These are phyloP conservation scores for Sebastes steindachneri DNA, from an alignment of 2,797 vertebrate genomes.

Conservation along the genomic window DNA sequence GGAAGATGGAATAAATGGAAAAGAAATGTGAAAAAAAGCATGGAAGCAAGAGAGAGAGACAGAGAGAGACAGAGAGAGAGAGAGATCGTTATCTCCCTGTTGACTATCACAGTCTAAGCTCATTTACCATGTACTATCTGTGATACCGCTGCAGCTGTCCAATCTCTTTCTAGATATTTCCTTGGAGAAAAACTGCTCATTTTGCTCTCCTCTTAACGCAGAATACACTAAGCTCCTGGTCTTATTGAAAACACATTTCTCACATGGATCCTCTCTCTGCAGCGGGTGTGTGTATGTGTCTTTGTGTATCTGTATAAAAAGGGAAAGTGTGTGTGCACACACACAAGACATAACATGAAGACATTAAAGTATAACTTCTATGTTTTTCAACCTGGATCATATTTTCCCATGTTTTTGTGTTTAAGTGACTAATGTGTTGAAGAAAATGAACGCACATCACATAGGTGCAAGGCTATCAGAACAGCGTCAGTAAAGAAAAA, in stretches of 20 bases:
- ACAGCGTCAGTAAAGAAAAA: no score
- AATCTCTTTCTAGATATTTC: slow-evolving; percentile 71
- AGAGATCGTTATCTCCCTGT: slow-evolving; percentile 64
- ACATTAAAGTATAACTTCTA: background rate
- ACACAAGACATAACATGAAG: background rate
- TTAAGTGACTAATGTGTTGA: background rate
- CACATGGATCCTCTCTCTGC: slow-evolving; percentile 28
- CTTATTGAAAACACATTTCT: slow-evolving; percentile 63
- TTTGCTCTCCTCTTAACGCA: slow-evolving; percentile 58
- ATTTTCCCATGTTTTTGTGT: background rate
- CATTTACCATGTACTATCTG: slow-evolving; percentile 77
- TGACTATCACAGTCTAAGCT: slow-evolving; percentile 73
- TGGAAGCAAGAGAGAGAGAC: background rate
- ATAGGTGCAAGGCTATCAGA: no score
- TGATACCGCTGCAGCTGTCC: slow-evolving; percentile 57
- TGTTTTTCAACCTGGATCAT: background rate
- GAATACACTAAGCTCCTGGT: slow-evolving; percentile 39
- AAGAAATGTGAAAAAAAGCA: slow-evolving; percentile 7
- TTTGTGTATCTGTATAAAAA: background rate
- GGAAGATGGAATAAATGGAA: slow-evolving; percentile 57
- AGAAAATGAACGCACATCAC: no score
- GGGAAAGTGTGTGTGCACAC: no score
- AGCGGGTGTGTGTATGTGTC: background rate
- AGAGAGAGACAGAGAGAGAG: background rate
- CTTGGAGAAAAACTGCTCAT: slow-evolving; percentile 70